phyloP scores from a whole-genome alignment of 2,888 invertebrate species.

The Silvanus unidentatus region DNA sequence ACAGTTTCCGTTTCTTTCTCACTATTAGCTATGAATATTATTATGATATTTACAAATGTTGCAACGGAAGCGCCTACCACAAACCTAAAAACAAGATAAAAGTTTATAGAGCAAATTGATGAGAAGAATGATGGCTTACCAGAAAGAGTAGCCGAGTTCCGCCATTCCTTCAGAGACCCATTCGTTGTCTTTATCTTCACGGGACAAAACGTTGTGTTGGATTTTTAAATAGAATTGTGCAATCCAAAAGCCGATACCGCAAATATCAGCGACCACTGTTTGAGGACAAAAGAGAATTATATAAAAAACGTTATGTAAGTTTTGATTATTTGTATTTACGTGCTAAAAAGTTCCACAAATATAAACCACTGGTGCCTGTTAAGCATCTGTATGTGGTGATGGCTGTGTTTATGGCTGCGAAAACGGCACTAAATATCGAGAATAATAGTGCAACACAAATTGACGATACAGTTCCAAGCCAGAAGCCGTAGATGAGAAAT shows the following conservation, averaged over 20 bases:
- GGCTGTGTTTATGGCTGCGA: constrained; percentile 75
- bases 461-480: constrained; percentile 69
- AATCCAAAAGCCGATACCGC: constrained; percentile 75
- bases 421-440: constrained; percentile 62
- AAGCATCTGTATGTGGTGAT: constrained; percentile 65
- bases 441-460: constrained; percentile 65
- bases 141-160: constrained; percentile 81
- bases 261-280: constrained; percentile 70
- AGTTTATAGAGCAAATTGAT: constrained; percentile 8
- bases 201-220: constrained; percentile 74
- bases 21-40: constrained; percentile 67
- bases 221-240: constrained; percentile 77
- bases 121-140: constrained; percentile 48
- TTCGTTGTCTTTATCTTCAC: constrained; percentile 69
- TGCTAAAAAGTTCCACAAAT: constrained; percentile 70
- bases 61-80: constrained; percentile 65
- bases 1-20: constrained; percentile 61
- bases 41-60: constrained; percentile 66
- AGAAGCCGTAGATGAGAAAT: constrained; percentile 64
- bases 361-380: constrained; percentile 63
- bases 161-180: constrained; percentile 82
- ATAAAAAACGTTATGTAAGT: constrained; percentile 3
- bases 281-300: no score
- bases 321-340: constrained; percentile 55
- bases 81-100: constrained; percentile 52